phyloP scores from a whole-genome alignment of 2,113 vertebrate species.

The Barnardius zonarius region DNA sequence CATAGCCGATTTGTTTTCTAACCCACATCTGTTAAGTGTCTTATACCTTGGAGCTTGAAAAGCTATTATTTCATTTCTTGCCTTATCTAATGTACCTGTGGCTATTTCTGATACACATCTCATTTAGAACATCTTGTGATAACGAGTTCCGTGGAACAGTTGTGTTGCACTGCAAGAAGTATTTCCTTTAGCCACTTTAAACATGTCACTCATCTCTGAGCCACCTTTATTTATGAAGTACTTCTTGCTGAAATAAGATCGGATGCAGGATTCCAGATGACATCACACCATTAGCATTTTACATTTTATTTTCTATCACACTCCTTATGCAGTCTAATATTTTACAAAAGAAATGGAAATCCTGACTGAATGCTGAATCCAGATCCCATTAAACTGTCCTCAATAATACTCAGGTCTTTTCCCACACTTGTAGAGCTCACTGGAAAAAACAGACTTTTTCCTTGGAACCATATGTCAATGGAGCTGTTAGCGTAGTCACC shows the following conservation, averaged over 20 bases:
- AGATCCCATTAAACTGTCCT: not conserved
- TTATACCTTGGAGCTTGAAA: not conserved
- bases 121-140: not conserved
- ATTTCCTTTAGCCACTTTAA: not conserved
- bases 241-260: not conserved
- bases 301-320: not conserved
- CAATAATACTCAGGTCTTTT: not conserved
- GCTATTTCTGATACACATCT: slow-evolving; percentile 15
- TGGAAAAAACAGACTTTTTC: not conserved
- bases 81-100: not conserved
- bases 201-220: not conserved
- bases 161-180: not conserved
- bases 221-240: not conserved
- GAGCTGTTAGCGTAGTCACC: not conserved
- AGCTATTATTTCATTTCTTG: not conserved
- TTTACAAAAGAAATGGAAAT: not conserved
- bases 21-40: not conserved
- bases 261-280: not conserved
- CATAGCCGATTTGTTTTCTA: not conserved
- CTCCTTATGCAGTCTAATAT: not conserved
- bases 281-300: not conserved
- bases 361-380: not conserved
- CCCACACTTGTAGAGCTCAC: not conserved
- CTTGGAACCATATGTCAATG: not conserved
- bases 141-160: not conserved